Base-by-base conservation (phyloP, 2,113 vertebrate genomes). In the Malurus alboscapulatus region DNA sequence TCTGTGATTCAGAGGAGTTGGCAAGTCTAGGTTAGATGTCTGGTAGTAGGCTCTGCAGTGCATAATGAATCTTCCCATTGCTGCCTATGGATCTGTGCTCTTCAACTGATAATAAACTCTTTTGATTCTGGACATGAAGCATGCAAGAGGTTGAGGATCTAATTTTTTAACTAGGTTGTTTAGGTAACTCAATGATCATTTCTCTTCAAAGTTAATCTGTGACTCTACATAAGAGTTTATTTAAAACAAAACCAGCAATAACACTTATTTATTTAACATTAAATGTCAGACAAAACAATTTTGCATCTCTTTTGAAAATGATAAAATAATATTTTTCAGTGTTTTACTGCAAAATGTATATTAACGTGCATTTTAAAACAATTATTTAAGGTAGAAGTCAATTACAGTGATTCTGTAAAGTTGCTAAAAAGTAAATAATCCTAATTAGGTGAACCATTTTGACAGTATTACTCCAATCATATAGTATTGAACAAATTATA, bases 371-470 rank as follows among this genome's bases (percentile, higher is more conserved):
- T 22, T 79, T 82, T 34, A 14, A 2, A 78, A 32, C 10, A 36
- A 34, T 22, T 24, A 20, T 50, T 79, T 68, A 45, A 71, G 48
- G 44, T 47, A 55, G 20, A 87, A 66, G 40, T 14, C 27, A 55
- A 30, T 88, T 80, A 77, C 12, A 73, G 17, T 69, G 48, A 75
- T 75, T 65, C 32, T 32, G 7, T 85, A 11, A 78, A 72, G 36
- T 32, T 84, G 5, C 48, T 81, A 65, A 51, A 67, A 96, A 53
- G 17, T 66, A 66, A 84, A 75, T 74, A 53, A 27, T 95, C 72
- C 34, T 51, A 57, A 50, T 74, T 88, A 84, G n/a, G 86, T 93
- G 20, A 93, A 96, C 66, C 18, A 82, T 76, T 95, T 77, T 69
- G 51, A 53, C 75, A 47, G 59, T 27, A 81, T 90, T 93, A 84